Percentiles rank a stretch among this genome's conserved stretches.
phyloP scores from a whole-genome alignment of 2,888 invertebrate species.

The Aromia moschata region DNA sequence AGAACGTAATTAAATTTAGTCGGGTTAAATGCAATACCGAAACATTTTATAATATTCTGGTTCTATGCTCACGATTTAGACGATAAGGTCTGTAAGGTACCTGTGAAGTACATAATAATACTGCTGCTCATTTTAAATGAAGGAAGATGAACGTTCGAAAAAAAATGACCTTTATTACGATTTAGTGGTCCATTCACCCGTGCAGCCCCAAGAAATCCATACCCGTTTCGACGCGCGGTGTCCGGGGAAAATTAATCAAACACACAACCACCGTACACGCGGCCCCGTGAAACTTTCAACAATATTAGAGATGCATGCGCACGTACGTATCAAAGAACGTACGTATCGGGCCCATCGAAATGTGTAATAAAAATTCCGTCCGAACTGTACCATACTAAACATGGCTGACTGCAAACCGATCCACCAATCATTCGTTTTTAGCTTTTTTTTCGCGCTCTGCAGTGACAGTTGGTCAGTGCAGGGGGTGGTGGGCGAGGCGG shows the following conservation, averaged over 20 bases:
- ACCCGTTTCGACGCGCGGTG: not conserved
- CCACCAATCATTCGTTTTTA: conserved; percentile 62
- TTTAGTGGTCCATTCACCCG: not conserved
- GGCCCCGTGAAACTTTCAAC: conserved; percentile 3
- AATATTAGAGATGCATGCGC: conserved; percentile 15
- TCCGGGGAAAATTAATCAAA: conserved; percentile 7
- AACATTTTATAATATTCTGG: no score
- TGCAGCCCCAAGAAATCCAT: not conserved
- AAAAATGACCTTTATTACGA: no score
- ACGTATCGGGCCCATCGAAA: conserved; percentile 29
- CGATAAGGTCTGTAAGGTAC: no score
- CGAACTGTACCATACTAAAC: conserved; percentile 54
- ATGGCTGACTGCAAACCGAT: conserved; percentile 61
- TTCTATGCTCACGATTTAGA: no score
- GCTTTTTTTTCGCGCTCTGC: conserved; percentile 56
- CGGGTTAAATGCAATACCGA: no score
- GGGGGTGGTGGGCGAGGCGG: conserved; percentile 44
- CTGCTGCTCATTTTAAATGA: no score
- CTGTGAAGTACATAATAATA: no score
- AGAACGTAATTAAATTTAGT: no score
- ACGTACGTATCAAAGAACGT: conserved; percentile 24
- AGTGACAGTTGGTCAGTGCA: conserved; percentile 59
- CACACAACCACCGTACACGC: conserved; percentile 4
- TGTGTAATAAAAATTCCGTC: conserved; percentile 47
- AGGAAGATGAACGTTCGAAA: no score